These are phyloP conservation scores for Acrocephalus arundinaceus DNA, from an alignment of 2,113 vertebrate species.

Conservation along the genomic window DNA sequence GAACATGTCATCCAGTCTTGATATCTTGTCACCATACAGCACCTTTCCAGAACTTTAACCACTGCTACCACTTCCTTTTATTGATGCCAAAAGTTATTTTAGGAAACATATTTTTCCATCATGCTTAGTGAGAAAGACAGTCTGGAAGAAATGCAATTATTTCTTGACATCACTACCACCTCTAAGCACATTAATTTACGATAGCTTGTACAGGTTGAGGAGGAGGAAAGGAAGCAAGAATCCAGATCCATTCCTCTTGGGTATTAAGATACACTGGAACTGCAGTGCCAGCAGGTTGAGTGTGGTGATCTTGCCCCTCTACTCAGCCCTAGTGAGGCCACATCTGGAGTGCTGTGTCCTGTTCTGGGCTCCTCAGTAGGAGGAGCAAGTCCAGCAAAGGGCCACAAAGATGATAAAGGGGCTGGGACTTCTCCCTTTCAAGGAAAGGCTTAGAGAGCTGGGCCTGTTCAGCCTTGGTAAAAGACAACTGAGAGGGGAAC, in stretches of 20 bases:
- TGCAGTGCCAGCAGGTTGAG: neutral
- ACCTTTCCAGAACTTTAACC: slow-evolving; percentile 25
- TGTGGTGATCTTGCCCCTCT: neutral
- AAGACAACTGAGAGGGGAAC: neutral
- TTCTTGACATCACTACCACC: neutral
- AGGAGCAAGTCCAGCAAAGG: neutral
- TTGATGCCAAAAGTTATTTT: slow-evolving; percentile 40
- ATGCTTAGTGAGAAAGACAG: slow-evolving; percentile 6
- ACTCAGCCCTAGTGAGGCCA: neutral
- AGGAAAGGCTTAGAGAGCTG: neutral
- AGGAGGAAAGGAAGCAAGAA: neutral
- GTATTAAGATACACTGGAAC: neutral
- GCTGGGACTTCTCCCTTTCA: neutral
- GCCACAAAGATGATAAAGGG: neutral
- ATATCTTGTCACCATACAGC: slow-evolving; percentile 21
- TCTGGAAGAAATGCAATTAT: slow-evolving; percentile 36
- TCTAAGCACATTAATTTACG: neutral
- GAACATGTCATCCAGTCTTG: slow-evolving; percentile 24
- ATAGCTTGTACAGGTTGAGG: neutral
- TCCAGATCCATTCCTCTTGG: neutral
- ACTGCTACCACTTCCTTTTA: neutral
- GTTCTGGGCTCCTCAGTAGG: neutral
- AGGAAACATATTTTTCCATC: slow-evolving; percentile 9
- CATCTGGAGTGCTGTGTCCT: neutral
- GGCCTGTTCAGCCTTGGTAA: neutral